Conservation (phyloP, 2,797 vertebrate genomes). For the Myripristis jacobus region DNA sequence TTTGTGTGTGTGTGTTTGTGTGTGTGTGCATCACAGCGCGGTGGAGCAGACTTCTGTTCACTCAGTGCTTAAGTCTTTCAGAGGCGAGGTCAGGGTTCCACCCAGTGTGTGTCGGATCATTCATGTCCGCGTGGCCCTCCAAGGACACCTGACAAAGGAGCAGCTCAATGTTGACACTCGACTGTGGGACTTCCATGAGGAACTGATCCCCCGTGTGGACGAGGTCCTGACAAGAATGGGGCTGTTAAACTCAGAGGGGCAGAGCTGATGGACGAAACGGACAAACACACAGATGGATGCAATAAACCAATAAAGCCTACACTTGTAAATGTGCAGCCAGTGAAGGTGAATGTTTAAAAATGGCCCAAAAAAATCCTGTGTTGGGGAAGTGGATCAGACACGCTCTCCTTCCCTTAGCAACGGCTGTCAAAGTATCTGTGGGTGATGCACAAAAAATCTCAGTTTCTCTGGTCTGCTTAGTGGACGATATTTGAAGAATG, state of each 20-base stretch:
- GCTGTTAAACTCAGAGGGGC: slow-evolving; percentile 22
- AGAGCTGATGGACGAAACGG: neutral
- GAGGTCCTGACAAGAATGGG: slow-evolving; percentile 34
- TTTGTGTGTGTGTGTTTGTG: neutral
- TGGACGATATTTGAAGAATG: too few relatives aligned
- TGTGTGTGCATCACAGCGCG: slow-evolving; percentile 43
- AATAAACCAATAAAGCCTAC: neutral
- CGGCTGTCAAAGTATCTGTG: too few relatives aligned
- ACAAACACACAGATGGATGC: neutral
- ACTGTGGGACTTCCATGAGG: slow-evolving; percentile 64
- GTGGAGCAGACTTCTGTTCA: slow-evolving; percentile 71
- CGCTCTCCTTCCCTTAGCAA: too few relatives aligned
- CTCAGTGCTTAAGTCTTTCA: slow-evolving; percentile 27
- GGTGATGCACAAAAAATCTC: too few relatives aligned
- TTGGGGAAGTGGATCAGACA: too few relatives aligned
- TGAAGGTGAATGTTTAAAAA: neutral
- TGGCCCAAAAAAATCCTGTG: neutral
- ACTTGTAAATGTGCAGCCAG: neutral
- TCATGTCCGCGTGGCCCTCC: slow-evolving; percentile 38
- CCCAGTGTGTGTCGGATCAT: slow-evolving; percentile 49
- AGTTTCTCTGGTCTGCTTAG: too few relatives aligned
- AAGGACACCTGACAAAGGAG: neutral
- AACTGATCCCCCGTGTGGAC: slow-evolving; percentile 63
- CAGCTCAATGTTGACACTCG: slow-evolving; percentile 61
- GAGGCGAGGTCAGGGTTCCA: slow-evolving; percentile 19